Base-by-base conservation (phyloP, 2,888 invertebrate genomes). In the Ceriagrion tenellum region DNA sequence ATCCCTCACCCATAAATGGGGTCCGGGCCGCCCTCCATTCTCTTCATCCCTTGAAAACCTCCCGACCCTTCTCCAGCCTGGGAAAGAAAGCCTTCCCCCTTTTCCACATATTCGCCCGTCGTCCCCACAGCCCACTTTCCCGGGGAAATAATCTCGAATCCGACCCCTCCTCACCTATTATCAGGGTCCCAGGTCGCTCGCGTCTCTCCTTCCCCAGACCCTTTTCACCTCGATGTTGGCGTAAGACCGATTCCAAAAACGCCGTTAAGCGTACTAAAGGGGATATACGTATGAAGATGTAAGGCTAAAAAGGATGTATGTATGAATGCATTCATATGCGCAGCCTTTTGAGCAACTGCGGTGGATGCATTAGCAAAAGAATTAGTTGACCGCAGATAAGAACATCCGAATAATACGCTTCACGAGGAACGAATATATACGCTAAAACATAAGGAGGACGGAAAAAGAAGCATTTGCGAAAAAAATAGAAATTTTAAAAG, bases 11-110 rank as follows among this genome's bases (percentile, higher is more conserved):
- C 13, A 81, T 81, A 81, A 81, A 35, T 81, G 81, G 81, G 13
- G 81, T 35, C 35, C n/a, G 26, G 69, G n/a, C n/a, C n/a, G n/a
- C 69, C n/a, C 81, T 81, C 81, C 30, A 81, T 81, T 81, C 81
- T 35, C 30, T 81, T 35, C 81, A 81, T 81, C 81, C 81, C 81
- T 35, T 13, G 81, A 35, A 81, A 69, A n/a, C 26, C 59, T n/a
- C 26, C 69, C n/a, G n/a, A 69, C 35, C 81, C 35, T 30, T 18
- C 18, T 35, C n/a, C 81, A 18, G 35, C 10, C 81, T 0, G 35
- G 81, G 81, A 35, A 12, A 81, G 1, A n/a, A 13, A 20, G 12
- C 12, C 35, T 81, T 81, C n/a, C n/a, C 35, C 35, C n/a, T n/a
- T 69, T n/a, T 69, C 16, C 35, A 81, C 81, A 81, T 18, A 35